Evolutionary conservation across 2,888 invertebrate species (phyloP).

Genomic region (Harpalus rubripes): DNA sequence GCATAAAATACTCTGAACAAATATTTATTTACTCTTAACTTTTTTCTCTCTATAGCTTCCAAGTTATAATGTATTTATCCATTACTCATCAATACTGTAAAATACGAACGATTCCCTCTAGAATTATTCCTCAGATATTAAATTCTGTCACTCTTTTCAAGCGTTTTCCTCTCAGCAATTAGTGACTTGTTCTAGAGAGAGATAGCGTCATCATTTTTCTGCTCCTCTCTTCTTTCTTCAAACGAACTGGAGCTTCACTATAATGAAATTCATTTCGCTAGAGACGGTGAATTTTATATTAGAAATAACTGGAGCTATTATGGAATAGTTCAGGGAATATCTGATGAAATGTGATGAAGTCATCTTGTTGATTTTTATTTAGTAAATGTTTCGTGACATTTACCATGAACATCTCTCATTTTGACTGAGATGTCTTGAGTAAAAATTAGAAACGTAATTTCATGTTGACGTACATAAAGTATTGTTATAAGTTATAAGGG

Average conservation of each 20-base stretch:
- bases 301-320: slow-evolving; percentile 50
- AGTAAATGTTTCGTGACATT: too few relatives aligned
- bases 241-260: not conserved
- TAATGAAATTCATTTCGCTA: slow-evolving; percentile 45
- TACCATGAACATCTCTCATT: too few relatives aligned
- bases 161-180: slow-evolving; percentile 18
- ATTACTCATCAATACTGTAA: slow-evolving; percentile 1
- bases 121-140: slow-evolving; percentile 46
- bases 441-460: too few relatives aligned
- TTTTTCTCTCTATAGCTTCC: not conserved
- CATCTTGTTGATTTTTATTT: not conserved
- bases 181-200: slow-evolving; percentile 21
- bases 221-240: not conserved
- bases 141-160: slow-evolving; percentile 22
- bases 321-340: slow-evolving; percentile 15
- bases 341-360: slow-evolving; percentile 10
- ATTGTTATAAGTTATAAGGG: too few relatives aligned
- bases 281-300: slow-evolving; percentile 29
- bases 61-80: not conserved
- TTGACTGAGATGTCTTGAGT: too few relatives aligned
- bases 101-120: slow-evolving; percentile 16
- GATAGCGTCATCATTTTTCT: not conserved
- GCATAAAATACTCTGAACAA: slow-evolving; percentile 16
- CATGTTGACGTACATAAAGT: too few relatives aligned
- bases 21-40: slow-evolving; percentile 17